Evolutionary conservation across 2,888 invertebrate genomes (phyloP), one percentile per base, ranked within the genome.

Genomic region (Bugulina stolonifera): DNA sequence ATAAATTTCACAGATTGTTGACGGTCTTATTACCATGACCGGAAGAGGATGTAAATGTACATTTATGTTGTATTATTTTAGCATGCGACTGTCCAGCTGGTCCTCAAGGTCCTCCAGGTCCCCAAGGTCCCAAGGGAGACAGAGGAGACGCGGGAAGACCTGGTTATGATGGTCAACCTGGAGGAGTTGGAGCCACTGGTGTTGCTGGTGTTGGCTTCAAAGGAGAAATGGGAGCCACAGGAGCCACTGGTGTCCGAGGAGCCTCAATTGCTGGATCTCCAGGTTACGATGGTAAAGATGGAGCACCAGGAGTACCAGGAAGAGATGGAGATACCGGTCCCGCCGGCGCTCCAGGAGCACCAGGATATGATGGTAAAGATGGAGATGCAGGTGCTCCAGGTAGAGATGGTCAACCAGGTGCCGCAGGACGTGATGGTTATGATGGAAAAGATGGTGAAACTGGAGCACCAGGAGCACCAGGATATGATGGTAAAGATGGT

Each of bases 61-160:
- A n/a, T n/a, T n/a, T n/a, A 55, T 25, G 5, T 55, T 55, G 23
- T 18, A 23, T 1, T 35, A 25, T 72, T 23, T 57, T 43, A 25
- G 27, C 10, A 23, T 72, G 43, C 70, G 71, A 27, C 57, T 73
- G 74, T 25, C 54, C 72, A 22, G 27, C 34, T 18, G 74, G 74
- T 34, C 35, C 52, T 10, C 35, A 54, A 27, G 74, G 74, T 52
- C 43, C 27, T 18, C 43, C 71, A 57, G 74, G 74, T 71, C 29
- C 64, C 22, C 32, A 27, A 3, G 74, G 74, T 3, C 25, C 32
- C 54, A 54, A 43, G 23, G 52, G 54, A 32, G 64, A 64, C 27
- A 27, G 64, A 32, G 64, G 64, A 64, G 64, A 64, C n/a, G 64
- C 64, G 2, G 64, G 64, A 29, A 64, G 64, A 34, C 64, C 64